Percentiles rank a stretch among this genome's conserved stretches.
These are phyloP conservation scores for Gymnothorax javanicus DNA, from an alignment of 2,797 vertebrate genomes.

Conservation along the genomic window DNA sequence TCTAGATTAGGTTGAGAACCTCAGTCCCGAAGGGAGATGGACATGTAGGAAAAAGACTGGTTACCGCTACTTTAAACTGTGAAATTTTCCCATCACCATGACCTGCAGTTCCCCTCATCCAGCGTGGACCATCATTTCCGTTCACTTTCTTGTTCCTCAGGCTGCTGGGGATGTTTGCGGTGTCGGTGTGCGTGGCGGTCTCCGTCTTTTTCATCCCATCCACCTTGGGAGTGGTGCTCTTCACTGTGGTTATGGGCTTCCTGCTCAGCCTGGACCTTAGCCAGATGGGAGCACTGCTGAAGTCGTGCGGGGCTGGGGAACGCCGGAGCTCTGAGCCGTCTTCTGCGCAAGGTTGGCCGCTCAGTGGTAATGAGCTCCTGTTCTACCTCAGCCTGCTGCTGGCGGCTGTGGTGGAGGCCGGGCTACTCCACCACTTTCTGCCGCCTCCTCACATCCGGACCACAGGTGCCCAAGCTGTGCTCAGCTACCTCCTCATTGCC, in stretches of 20 bases:
- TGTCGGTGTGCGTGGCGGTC: slow-evolving; percentile 80
- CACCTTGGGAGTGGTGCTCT: slow-evolving; percentile 85
- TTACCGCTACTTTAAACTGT: not conserved
- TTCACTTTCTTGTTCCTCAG: slow-evolving; percentile 65
- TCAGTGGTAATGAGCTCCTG: slow-evolving; percentile 78
- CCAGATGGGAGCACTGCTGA: slow-evolving; percentile 73
- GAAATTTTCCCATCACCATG: not conserved
- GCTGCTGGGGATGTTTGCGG: slow-evolving; percentile 87
- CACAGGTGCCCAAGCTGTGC: slow-evolving; percentile 73
- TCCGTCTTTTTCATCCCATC: slow-evolving; percentile 91
- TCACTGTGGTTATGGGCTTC: slow-evolving; percentile 89
- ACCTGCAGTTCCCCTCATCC: not conserved
- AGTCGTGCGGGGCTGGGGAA: slow-evolving; percentile 47
- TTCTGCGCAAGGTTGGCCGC: slow-evolving; percentile 66
- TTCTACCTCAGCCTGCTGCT: slow-evolving; percentile 76
- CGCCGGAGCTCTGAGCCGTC: slow-evolving; percentile 45
- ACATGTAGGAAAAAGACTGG: too few species aligned
- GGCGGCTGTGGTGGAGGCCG: slow-evolving; percentile 78
- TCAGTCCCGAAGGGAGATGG: too few species aligned
- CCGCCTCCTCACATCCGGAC: slow-evolving; percentile 58
- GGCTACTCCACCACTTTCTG: slow-evolving; percentile 83
- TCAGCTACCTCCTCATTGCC: slow-evolving; percentile 82
- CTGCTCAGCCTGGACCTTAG: slow-evolving; percentile 91
- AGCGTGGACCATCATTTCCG: slow-evolving; percentile 4
- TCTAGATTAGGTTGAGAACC: too few species aligned